These are phyloP conservation scores for Ceyx erithaca DNA, from an alignment of 2,797 vertebrate genomes.

Conservation along the genomic window DNA sequence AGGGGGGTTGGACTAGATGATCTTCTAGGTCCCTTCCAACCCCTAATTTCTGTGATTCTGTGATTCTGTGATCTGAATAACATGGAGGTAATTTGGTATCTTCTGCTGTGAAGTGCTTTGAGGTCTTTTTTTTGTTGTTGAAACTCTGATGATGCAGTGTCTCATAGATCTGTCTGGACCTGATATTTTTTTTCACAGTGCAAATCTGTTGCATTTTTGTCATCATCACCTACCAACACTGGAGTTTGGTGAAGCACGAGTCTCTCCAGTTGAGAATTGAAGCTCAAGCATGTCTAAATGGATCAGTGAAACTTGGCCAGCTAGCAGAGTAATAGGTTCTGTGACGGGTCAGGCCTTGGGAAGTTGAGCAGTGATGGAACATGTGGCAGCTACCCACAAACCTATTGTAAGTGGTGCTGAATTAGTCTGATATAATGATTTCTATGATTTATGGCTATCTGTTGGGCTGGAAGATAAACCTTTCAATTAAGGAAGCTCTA, in stretches of 20 bases:
- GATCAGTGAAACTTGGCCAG: not conserved
- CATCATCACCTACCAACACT: fast-evolving
- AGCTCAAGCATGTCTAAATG: not conserved
- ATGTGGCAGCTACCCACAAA: not conserved
- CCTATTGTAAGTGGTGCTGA: not conserved
- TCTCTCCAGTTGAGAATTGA: not conserved
- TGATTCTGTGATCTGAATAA: not conserved
- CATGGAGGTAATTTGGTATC: not conserved
- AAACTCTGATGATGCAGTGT: not conserved
- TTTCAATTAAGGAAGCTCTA: slow-evolving; percentile 14
- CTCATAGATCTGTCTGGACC: not conserved
- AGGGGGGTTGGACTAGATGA: no score
- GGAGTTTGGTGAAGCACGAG: not conserved
- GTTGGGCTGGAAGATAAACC: not conserved
- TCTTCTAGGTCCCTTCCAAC: no score
- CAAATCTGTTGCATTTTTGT: not conserved
- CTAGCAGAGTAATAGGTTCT: not conserved
- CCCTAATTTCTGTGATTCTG: no score
- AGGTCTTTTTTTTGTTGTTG: not conserved
- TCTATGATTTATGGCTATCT: not conserved
- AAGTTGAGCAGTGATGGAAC: not conserved
- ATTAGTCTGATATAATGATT: not conserved
- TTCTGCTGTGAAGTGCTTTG: not conserved
- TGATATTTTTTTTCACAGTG: not conserved
- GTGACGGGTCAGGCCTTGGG: not conserved